Evolutionary conservation across 2,113 vertebrate genomes (phyloP).

Genomic region (Zosterops hypoxanthus): DNA sequence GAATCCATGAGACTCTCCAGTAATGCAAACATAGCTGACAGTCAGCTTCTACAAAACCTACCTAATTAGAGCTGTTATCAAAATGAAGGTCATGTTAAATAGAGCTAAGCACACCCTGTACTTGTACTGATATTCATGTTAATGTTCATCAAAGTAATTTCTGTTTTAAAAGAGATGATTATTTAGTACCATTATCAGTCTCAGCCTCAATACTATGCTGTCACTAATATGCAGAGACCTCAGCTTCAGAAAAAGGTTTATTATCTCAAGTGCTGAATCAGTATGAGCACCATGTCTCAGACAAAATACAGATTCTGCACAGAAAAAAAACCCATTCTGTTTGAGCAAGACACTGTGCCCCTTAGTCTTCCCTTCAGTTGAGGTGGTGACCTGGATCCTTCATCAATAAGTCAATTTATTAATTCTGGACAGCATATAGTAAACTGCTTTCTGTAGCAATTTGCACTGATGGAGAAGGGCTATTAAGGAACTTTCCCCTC

Average conservation of each 20-base stretch:
- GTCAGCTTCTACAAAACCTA: background rate
- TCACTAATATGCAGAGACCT: constrained; percentile 58
- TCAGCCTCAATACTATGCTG: constrained; percentile 46
- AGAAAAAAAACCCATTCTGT: background rate
- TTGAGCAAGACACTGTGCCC: background rate
- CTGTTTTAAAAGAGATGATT: constrained; percentile 63
- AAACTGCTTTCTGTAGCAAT: constrained; percentile 21
- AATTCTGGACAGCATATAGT: background rate
- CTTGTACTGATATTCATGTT: constrained; percentile 62
- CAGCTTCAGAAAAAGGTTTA: constrained; percentile 58
- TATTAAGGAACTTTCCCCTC: background rate
- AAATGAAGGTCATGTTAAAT: constrained; percentile 64
- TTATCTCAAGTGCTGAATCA: constrained; percentile 48
- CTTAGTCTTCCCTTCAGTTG: background rate
- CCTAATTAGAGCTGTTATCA: constrained; percentile 58
- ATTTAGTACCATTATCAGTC: constrained; percentile 60
- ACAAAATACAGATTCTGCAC: background rate
- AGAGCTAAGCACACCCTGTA: constrained; percentile 55
- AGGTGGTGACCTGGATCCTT: background rate
- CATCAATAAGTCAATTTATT: constrained; percentile 21
- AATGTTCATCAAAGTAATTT: constrained; percentile 70
- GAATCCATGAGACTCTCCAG: background rate
- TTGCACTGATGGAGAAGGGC: background rate
- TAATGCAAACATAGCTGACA: background rate
- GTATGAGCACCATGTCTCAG: background rate